phyloP scores from a whole-genome alignment of 1,140 invertebrate genomes.

The Macrobrachium nipponense region DNA sequence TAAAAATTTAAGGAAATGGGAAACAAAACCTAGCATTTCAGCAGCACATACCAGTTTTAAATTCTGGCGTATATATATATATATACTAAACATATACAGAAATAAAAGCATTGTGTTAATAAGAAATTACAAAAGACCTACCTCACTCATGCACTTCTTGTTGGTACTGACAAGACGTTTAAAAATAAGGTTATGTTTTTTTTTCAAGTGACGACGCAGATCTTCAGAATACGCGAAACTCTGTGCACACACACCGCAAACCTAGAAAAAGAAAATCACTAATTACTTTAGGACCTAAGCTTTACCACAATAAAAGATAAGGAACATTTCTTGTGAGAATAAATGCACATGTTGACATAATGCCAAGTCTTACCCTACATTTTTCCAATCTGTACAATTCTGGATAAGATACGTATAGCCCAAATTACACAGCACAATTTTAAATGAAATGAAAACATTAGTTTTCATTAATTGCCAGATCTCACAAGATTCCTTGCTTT shows the following conservation, averaged over 20 bases:
- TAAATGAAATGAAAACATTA: no score
- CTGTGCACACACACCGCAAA: slow-evolving; percentile 56
- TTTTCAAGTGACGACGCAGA: slow-evolving; percentile 38
- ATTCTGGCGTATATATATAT: neutral
- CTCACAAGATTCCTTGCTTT: no score
- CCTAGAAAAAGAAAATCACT: neutral
- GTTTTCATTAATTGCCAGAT: no score
- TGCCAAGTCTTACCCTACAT: no score
- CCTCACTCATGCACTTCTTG: slow-evolving; percentile 46
- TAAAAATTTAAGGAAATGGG: no score
- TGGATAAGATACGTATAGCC: no score
- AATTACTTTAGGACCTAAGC: neutral
- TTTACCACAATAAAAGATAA: neutral
- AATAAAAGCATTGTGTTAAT: neutral
- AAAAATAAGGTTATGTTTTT: slow-evolving; percentile 37
- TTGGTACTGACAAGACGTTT: slow-evolving; percentile 22
- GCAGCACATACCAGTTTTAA: neutral
- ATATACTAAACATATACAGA: no score
- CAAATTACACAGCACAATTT: no score
- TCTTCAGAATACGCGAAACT: slow-evolving; percentile 54
- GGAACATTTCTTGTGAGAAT: neutral
- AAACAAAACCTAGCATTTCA: no score
- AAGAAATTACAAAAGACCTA: slow-evolving; percentile 2
- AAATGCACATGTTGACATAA: neutral
- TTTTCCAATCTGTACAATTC: no score